Percentiles rank a stretch among this genome's conserved stretches.
phyloP scores from a whole-genome alignment of 2,888 invertebrate species.

The Bellardia pandia region DNA sequence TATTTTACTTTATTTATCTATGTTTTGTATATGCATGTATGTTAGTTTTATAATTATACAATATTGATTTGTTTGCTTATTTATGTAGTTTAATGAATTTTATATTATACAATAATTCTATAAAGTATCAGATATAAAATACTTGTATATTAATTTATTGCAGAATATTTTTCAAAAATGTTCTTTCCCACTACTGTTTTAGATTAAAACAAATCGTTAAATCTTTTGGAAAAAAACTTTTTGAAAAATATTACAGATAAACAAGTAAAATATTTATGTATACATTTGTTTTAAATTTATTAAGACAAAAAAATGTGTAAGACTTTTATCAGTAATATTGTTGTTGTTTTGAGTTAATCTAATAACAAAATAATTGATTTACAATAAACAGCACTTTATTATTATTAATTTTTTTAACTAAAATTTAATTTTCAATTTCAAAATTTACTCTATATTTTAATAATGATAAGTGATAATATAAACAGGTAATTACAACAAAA shows the following conservation, averaged over 20 bases:
- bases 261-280: slow-evolving; percentile 13
- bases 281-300: slow-evolving; percentile 4
- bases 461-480: slow-evolving; percentile 20
- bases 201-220: too few species aligned
- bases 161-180: slow-evolving; percentile 2
- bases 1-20: slow-evolving; percentile 2
- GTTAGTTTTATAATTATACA: slow-evolving; percentile 14
- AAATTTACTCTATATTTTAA: slow-evolving; percentile 44
- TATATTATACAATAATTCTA: slow-evolving; percentile 16
- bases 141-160: not conserved
- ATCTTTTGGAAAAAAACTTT: not conserved
- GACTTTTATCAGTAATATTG: not conserved
- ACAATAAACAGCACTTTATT: slow-evolving; percentile 38
- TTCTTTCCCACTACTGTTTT: not conserved
- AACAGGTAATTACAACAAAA: slow-evolving; percentile 35
- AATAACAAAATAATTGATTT: slow-evolving; percentile 50
- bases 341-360: slow-evolving; percentile 12
- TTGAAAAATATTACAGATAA: slow-evolving; percentile 14
- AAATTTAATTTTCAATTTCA: slow-evolving; percentile 44
- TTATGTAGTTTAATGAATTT: slow-evolving; percentile 6
- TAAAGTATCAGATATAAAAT: slow-evolving; percentile 12
- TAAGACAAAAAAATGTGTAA: slow-evolving; percentile 32
- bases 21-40: not conserved
- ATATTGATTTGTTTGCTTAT: slow-evolving; percentile 6
- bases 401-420: slow-evolving; percentile 43